Percentiles rank a stretch among this genome's conserved stretches.
Evolutionary conservation across 2,888 invertebrate species (phyloP).

Genomic region (Xiphydria camelus): DNA sequence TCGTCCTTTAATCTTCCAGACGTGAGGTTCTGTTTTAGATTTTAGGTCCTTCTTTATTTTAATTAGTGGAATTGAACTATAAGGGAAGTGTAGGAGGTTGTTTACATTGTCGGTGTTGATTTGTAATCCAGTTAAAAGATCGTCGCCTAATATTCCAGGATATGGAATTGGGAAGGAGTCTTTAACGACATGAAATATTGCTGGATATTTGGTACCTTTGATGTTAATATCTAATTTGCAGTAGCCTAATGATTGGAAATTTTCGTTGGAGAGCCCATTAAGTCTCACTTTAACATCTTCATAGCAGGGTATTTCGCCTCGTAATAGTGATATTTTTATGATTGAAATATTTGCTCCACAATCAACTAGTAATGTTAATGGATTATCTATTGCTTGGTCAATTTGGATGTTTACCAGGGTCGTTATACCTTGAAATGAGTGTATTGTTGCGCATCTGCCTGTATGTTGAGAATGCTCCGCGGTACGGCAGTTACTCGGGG

Average conservation of each 20-base stretch:
- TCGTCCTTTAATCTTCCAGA: conserved; percentile 5
- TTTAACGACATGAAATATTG: conserved; percentile 14
- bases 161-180: conserved; percentile 12
- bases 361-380: conserved; percentile 6
- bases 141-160: conserved; percentile 15
- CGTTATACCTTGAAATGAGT: conserved; percentile 4
- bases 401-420: conserved; percentile 2
- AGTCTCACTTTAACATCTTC: conserved; percentile 13
- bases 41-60: conserved; percentile 4
- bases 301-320: conserved; percentile 3
- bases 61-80: not conserved
- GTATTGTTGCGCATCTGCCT: conserved; percentile 5
- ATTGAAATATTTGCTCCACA: conserved; percentile 12
- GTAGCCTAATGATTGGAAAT: conserved; percentile 12
- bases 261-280: conserved; percentile 9
- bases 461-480: conserved; percentile 7
- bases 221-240: conserved; percentile 8
- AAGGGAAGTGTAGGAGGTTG: conserved; percentile 1
- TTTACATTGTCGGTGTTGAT: conserved; percentile 6
- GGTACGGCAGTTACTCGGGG: conserved; percentile 10
- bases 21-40: not conserved
- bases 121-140: conserved; percentile 7
- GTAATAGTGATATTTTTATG: conserved; percentile 10
- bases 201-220: not conserved
- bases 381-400: not conserved